phyloP scores from a whole-genome alignment of 2,113 vertebrate species.

The Pseudopipra pipra region DNA sequence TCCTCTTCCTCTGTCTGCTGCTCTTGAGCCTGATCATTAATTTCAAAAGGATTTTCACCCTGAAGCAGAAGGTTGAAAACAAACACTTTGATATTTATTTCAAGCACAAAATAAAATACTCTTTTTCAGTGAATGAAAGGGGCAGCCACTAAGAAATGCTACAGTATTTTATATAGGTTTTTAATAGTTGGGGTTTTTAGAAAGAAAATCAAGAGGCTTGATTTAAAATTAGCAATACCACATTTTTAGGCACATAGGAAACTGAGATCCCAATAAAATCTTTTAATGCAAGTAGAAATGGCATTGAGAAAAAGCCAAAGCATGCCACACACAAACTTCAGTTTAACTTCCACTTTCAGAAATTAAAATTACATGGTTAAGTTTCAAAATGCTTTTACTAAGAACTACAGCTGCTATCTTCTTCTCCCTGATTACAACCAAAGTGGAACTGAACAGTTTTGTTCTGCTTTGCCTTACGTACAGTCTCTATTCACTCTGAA shows the following conservation, averaged over 20 bases:
- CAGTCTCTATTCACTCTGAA: neutral
- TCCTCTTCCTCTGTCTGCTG: constrained; percentile 74
- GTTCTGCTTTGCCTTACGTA: neutral
- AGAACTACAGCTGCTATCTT: neutral
- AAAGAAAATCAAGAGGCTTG: neutral
- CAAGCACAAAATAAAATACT: neutral
- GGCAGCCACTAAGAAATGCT: neutral
- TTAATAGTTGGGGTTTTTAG: neutral
- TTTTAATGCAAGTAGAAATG: neutral
- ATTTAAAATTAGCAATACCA: neutral
- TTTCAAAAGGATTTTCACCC: constrained; percentile 87
- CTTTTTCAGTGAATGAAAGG: neutral
- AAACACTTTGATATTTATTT: neutral
- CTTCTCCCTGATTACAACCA: neutral
- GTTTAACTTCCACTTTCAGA: neutral
- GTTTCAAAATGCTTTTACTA: neutral
- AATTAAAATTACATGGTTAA: neutral
- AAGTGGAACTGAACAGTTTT: neutral
- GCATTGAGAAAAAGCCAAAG: neutral
- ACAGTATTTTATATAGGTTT: neutral
- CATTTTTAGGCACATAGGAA: neutral
- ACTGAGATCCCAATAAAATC: neutral
- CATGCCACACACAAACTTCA: neutral
- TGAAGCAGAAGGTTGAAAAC: constrained; percentile 34
- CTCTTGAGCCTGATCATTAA: constrained; percentile 72